phyloP scores from a whole-genome alignment of 2,888 invertebrate species.

The Hesperia comma region DNA sequence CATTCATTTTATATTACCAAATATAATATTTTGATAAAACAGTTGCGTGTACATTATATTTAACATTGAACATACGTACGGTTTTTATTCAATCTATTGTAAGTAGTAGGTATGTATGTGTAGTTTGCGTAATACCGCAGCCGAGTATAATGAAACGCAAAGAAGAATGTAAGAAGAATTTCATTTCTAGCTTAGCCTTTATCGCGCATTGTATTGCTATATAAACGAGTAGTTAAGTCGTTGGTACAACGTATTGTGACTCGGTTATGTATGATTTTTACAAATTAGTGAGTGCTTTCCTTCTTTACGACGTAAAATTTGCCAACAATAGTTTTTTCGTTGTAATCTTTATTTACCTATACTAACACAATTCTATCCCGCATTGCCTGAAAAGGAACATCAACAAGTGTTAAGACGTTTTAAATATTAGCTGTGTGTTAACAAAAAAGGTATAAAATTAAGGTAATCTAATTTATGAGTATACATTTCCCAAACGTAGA shows the following conservation, averaged over 20 bases:
- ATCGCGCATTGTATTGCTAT: constrained; percentile 21
- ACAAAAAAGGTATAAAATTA: background rate
- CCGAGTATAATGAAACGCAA: constrained; percentile 30
- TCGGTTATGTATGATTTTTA: too few relatives aligned
- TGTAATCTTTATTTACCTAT: too few relatives aligned
- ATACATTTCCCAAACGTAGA: constrained; percentile 12
- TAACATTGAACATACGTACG: too few relatives aligned
- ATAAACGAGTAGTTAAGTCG: constrained; percentile 10
- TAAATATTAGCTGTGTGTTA: background rate
- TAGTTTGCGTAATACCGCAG: constrained; percentile 23
- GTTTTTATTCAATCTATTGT: constrained; percentile 31
- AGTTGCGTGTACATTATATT: background rate
- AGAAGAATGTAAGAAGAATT: constrained; percentile 34
- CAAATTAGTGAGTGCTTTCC: too few relatives aligned
- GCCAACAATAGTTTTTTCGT: too few relatives aligned
- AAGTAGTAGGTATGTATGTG: background rate
- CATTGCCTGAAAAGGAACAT: too few relatives aligned
- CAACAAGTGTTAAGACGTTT: too few relatives aligned
- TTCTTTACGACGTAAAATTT: too few relatives aligned
- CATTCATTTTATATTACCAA: too few relatives aligned
- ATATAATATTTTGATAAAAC: too few relatives aligned
- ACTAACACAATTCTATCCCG: too few relatives aligned
- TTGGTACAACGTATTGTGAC: background rate
- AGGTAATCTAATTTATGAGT: constrained; percentile 9
- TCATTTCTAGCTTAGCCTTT: constrained; percentile 28